Percentiles rank a stretch among this genome's conserved stretches.
Conservation (phyloP, 2,888 invertebrate species). For the Celastrina argiolus region DNA sequence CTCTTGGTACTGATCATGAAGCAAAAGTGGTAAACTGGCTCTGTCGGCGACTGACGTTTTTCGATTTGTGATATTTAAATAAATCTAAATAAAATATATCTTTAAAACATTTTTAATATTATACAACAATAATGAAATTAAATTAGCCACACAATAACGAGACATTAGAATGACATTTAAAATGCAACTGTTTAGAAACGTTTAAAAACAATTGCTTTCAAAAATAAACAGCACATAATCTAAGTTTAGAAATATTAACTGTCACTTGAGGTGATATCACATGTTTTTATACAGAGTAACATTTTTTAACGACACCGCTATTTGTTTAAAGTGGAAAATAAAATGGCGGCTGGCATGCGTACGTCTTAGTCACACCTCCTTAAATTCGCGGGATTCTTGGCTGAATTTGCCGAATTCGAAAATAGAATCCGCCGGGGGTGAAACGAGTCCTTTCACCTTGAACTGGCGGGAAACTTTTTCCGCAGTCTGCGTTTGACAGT, state of each 20-base stretch:
- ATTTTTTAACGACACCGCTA: not conserved
- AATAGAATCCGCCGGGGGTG: slow-evolving; percentile 1
- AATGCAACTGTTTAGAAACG: too few species aligned
- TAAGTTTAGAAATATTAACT: not conserved
- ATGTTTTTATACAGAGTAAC: not conserved
- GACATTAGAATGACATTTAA: too few species aligned
- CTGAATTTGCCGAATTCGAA: not conserved
- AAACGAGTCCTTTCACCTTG: not conserved
- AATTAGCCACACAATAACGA: too few species aligned
- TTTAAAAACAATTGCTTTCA: too few species aligned
- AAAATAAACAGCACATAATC: not conserved
- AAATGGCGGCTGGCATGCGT: slow-evolving; percentile 1
- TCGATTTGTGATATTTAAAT: too few species aligned
- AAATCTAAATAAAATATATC: too few species aligned
- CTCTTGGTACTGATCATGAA: too few species aligned
- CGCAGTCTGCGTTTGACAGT: not conserved
- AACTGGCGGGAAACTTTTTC: not conserved
- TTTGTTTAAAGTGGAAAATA: not conserved
- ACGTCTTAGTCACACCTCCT: slow-evolving; percentile 2
- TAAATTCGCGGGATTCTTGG: slow-evolving; percentile 1
- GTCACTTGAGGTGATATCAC: not conserved
- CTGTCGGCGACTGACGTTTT: too few species aligned
- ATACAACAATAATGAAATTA: too few species aligned
- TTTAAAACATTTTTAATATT: too few species aligned
- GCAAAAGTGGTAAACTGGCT: too few species aligned